A percentile compares a stretch with the other conserved stretches of the same genome.
Evolutionary conservation across 1,140 invertebrate species (phyloP).

Genomic region (Drepana arcuata): DNA sequence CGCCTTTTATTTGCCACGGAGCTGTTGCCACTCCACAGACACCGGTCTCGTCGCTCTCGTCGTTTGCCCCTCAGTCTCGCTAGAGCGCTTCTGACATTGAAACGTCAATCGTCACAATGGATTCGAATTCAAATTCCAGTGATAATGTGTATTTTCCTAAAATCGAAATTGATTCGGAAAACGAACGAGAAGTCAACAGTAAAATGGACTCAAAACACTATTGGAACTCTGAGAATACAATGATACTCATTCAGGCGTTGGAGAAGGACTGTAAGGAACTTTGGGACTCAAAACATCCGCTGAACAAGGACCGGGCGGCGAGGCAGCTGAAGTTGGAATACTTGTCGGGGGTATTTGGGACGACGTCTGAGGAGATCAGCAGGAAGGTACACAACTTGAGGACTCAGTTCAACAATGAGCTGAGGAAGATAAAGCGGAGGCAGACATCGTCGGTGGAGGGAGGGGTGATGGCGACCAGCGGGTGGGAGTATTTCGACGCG

Average conservation of each 20-base stretch:
- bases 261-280: slow-evolving; percentile 50
- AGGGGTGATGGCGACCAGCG: slow-evolving; percentile 21
- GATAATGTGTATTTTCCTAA: slow-evolving; percentile 40
- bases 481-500: slow-evolving; percentile 63
- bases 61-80: slow-evolving; percentile 50
- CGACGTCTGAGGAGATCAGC: slow-evolving; percentile 46
- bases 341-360: slow-evolving; percentile 40
- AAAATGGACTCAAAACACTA: slow-evolving; percentile 17
- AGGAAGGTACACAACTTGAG: slow-evolving; percentile 59
- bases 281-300: slow-evolving; percentile 45
- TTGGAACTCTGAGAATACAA: slow-evolving; percentile 49
- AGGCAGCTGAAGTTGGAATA: slow-evolving; percentile 38
- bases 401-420: slow-evolving; percentile 56
- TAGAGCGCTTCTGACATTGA: slow-evolving; percentile 39
- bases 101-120: slow-evolving; percentile 35
- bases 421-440: slow-evolving; percentile 49
- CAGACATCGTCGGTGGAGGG: slow-evolving; percentile 20
- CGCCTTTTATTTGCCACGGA: slow-evolving; percentile 13
- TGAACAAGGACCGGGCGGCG: slow-evolving; percentile 33
- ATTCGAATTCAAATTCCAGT: slow-evolving; percentile 44
- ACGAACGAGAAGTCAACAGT: slow-evolving; percentile 13
- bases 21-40: slow-evolving; percentile 47
- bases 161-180: slow-evolving; percentile 38
- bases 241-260: slow-evolving; percentile 41
- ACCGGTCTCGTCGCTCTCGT: slow-evolving; percentile 43